A percentile compares a stretch with the other conserved stretches of the same genome.
These are phyloP conservation scores for Eurystomus glaucurus DNA, from an alignment of 2,797 vertebrate genomes.

Conservation along the genomic window DNA sequence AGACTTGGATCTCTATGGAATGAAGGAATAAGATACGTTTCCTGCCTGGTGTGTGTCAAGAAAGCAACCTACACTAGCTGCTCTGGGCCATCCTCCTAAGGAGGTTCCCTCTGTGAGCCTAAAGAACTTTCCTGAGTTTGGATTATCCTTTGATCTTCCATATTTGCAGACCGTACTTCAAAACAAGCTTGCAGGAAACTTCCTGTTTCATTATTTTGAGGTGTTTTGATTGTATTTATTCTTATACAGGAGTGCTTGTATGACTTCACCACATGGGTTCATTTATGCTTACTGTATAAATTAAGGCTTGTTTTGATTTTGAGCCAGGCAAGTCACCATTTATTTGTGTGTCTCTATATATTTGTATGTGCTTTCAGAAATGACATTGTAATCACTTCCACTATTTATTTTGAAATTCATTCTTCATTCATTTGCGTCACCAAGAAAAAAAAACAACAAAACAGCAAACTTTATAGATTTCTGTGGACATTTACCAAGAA, in stretches of 20 bases:
- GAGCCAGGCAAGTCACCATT: neutral
- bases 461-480: neutral
- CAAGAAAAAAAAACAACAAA: neutral
- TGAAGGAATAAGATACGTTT: neutral
- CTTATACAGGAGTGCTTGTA: neutral
- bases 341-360: conserved; percentile 33
- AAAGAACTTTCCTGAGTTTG: neutral
- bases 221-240: neutral
- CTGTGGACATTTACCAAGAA: neutral
- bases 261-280: neutral
- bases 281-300: conserved; percentile 19
- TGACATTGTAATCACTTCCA: neutral
- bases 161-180: neutral
- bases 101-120: neutral
- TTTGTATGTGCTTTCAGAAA: conserved; percentile 7
- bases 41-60: neutral
- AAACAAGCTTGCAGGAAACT: neutral
- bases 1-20: rapidly evolving
- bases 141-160: neutral
- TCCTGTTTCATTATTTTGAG: neutral
- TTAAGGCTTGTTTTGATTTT: conserved; percentile 4
- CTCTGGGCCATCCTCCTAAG: neutral
- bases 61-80: neutral
- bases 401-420: conserved; percentile 46
- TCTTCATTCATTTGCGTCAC: neutral